Evolutionary conservation across 2,888 invertebrate species (phyloP).

Genomic region (Spodoptera littoralis): DNA sequence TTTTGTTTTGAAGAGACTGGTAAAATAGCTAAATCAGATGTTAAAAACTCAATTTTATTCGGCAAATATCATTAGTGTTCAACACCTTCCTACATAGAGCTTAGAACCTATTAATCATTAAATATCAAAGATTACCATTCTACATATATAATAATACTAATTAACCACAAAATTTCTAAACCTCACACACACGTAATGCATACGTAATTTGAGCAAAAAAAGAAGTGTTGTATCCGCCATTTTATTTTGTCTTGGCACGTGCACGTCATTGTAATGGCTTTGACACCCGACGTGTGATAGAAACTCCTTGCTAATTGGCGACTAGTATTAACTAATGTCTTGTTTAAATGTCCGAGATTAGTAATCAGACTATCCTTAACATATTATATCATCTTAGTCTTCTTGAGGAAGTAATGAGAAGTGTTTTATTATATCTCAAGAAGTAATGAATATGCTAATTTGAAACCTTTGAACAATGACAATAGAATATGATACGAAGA

Average conservation of each 20-base stretch:
- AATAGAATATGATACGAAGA: too few species aligned
- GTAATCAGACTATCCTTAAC: too few species aligned
- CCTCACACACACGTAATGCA: constrained; percentile 33
- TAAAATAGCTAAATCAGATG: too few species aligned
- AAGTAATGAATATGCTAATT: too few species aligned
- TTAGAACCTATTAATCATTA: constrained; percentile 1
- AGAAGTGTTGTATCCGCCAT: constrained; percentile 41
- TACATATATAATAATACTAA: constrained; percentile 10
- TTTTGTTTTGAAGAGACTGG: too few species aligned
- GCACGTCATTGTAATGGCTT: constrained; percentile 29
- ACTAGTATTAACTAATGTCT: too few species aligned
- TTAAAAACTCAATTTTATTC: too few species aligned
- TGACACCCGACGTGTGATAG: constrained; percentile 33
- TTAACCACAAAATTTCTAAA: constrained; percentile 36
- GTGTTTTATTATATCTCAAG: too few species aligned
- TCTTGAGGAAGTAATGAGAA: too few species aligned
- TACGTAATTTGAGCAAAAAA: constrained; percentile 48
- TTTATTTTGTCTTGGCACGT: constrained; percentile 38
- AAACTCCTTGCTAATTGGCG: constrained; percentile 10
- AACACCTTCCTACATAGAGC: background rate
- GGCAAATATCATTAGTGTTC: background rate
- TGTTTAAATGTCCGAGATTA: too few species aligned
- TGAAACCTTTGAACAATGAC: too few species aligned
- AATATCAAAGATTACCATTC: background rate
- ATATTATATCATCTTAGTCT: too few species aligned